These are phyloP conservation scores for Drosophila orena DNA, from an alignment of 1,140 invertebrate genomes.

Conservation along the genomic window DNA sequence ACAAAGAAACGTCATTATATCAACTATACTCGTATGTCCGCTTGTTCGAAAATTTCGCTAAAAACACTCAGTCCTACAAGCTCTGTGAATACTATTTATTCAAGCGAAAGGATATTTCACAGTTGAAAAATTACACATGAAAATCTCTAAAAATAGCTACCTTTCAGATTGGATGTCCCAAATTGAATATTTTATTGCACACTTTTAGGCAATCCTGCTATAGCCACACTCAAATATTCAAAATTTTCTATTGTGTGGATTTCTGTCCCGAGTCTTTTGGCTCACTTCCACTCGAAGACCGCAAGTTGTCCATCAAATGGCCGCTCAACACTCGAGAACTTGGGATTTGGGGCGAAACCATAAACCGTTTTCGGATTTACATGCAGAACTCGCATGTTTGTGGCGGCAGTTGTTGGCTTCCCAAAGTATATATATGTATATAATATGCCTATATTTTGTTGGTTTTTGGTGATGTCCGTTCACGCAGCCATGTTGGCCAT, in stretches of 20 bases:
- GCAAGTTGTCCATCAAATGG: conserved; percentile 79
- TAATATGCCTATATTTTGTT: not conserved
- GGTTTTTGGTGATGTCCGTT: conserved; percentile 1
- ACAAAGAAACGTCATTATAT: conserved; percentile 7
- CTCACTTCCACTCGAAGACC: conserved; percentile 36
- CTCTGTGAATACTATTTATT: no score
- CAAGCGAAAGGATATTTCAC: no score
- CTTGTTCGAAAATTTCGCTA: not conserved
- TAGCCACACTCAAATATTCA: not conserved
- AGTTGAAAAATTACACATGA: not conserved
- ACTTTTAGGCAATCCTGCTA: not conserved
- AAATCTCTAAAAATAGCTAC: not conserved
- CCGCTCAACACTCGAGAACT: conserved; percentile 59
- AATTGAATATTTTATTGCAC: not conserved
- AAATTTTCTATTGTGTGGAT: not conserved
- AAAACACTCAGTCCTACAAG: no score
- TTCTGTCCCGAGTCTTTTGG: conserved; percentile 3
- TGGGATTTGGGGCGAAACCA: conserved; percentile 70
- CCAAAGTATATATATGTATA: not conserved
- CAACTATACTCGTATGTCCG: not conserved
- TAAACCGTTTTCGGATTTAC: conserved; percentile 79
- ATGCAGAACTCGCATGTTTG: conserved; percentile 58
- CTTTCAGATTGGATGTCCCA: not conserved
- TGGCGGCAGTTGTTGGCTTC: conserved; percentile 52
- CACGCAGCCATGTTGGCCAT: not conserved